phyloP scores from a whole-genome alignment of 2,797 vertebrate species.

The Chloroceryle amazona region DNA sequence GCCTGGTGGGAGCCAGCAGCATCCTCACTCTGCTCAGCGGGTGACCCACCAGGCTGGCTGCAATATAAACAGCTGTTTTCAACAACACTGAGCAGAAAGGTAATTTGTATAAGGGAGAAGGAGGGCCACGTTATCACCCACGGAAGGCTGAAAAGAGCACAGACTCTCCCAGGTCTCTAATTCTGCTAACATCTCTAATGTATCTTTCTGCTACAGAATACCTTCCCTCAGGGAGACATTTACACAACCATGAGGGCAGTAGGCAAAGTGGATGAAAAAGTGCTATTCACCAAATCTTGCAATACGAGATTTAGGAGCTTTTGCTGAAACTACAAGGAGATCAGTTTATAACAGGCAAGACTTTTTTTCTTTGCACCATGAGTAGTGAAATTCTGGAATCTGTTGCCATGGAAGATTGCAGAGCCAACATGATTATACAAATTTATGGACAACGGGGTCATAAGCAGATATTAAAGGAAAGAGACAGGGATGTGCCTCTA shows the following conservation, averaged over 20 bases:
- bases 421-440: background rate
- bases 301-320: background rate
- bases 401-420: background rate
- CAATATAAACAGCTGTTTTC: background rate
- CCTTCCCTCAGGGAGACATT: background rate
- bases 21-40: background rate
- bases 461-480: background rate
- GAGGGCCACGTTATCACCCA: rapidly evolving
- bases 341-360: background rate
- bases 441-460: background rate
- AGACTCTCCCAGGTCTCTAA: background rate
- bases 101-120: background rate
- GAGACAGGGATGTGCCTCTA: background rate
- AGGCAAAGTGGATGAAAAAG: background rate
- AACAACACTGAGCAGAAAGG: background rate
- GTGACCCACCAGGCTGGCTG: background rate
- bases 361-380: background rate
- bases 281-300: background rate
- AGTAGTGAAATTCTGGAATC: background rate
- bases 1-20: background rate
- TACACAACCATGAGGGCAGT: background rate
- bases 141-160: background rate
- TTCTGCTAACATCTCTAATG: background rate
- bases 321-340: background rate
- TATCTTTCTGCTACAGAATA: background rate